Conservation (phyloP, 1,140 invertebrate species). For the Pseudomyrmex sp. region DNA sequence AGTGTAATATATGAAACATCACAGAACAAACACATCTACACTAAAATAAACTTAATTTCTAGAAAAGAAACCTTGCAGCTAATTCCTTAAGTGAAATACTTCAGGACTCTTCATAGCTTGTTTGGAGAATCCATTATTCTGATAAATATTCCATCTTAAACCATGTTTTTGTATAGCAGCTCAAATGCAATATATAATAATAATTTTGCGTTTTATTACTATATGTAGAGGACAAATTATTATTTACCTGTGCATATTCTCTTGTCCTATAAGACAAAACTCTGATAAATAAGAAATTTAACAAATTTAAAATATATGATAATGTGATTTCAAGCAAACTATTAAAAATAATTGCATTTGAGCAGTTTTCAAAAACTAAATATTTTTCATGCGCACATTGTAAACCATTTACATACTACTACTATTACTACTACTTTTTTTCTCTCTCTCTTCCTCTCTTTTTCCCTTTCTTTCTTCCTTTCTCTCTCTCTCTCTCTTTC, state of each 20-base stretch:
- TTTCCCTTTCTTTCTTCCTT: no score
- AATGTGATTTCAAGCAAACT: neutral
- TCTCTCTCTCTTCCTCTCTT: no score
- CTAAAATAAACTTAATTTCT: neutral
- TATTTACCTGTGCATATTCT: neutral
- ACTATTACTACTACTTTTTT: neutral
- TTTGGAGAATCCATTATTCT: constrained; percentile 17
- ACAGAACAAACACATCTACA: neutral
- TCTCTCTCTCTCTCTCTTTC: no score
- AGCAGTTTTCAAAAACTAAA: constrained; percentile 69
- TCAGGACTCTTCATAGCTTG: constrained; percentile 27
- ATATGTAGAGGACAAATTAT: neutral
- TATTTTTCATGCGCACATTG: constrained; percentile 67
- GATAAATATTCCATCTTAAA: constrained; percentile 36
- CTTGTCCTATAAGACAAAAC: neutral
- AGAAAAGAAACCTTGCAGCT: neutral
- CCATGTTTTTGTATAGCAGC: constrained; percentile 15
- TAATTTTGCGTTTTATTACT: constrained; percentile 5
- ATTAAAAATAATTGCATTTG: constrained; percentile 70
- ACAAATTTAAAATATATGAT: neutral
- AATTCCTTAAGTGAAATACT: constrained; percentile 16
- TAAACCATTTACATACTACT: constrained; percentile 67
- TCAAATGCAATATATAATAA: constrained; percentile 43
- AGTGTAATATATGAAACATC: neutral
- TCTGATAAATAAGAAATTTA: constrained; percentile 14